Conservation (phyloP, 2,888 invertebrate genomes). For the Diadegma fenestrale region DNA sequence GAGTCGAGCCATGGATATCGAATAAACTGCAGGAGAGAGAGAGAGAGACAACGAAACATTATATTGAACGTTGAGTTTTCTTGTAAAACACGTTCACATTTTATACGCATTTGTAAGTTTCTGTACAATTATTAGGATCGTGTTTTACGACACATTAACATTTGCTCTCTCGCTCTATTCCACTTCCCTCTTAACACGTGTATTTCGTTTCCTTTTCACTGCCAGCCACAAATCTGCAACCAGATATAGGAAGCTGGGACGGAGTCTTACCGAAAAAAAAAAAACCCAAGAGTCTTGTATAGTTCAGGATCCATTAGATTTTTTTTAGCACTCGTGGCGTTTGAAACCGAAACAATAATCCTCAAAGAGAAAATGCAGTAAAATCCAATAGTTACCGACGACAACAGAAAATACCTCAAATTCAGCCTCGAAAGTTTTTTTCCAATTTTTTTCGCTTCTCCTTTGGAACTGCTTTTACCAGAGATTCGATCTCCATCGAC, state of each 20-base stretch:
- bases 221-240: conserved; percentile 27
- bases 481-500: conserved; percentile 44
- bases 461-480: neutral
- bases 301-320: conserved; percentile 29
- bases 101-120: conserved; percentile 38
- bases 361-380: conserved; percentile 11
- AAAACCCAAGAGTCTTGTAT: neutral
- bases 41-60: conserved; percentile 69
- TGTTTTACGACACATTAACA: neutral
- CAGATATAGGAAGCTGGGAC: conserved; percentile 35
- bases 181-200: neutral
- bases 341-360: conserved; percentile 39
- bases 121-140: conserved; percentile 39
- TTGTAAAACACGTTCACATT: conserved; percentile 73
- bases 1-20: conserved; percentile 39
- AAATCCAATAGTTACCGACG: conserved; percentile 10
- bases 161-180: conserved; percentile 3
- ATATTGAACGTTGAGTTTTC: conserved; percentile 69
- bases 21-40: conserved; percentile 66
- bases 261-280: neutral
- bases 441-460: neutral
- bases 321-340: neutral
- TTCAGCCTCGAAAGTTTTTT: neutral
- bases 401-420: conserved; percentile 24
- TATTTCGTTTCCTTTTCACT: neutral